Evolutionary conservation across 2,113 vertebrate species (phyloP).

Genomic region (Thryonomys swinderianus): DNA sequence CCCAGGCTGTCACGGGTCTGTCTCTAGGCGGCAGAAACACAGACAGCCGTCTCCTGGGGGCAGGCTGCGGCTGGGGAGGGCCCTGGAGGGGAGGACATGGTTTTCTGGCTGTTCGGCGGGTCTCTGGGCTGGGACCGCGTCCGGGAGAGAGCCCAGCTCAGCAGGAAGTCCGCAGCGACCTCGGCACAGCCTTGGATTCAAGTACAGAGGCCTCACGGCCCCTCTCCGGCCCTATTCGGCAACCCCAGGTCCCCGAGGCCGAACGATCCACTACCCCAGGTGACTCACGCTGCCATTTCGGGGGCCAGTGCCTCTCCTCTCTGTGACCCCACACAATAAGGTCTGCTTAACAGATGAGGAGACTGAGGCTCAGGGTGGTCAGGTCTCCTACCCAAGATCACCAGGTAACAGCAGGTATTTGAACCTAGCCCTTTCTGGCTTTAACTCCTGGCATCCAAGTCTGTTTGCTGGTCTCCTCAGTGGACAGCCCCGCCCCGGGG

Average conservation of each 20-base stretch:
- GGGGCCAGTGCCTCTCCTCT: background rate
- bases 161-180: background rate
- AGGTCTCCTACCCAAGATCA: background rate
- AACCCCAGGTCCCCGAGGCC: background rate
- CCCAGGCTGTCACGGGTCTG: background rate
- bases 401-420: background rate
- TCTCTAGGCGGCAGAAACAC: background rate
- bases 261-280: background rate
- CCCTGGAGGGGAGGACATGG: constrained; percentile 37
- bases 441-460: constrained; percentile 4
- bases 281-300: background rate
- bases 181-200: background rate
- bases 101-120: background rate
- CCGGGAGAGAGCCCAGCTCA: background rate
- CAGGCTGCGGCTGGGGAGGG: background rate
- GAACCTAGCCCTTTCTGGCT: background rate
- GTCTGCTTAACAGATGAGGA: background rate
- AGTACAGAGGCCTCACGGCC: background rate
- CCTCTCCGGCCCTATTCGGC: background rate
- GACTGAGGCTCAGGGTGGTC: background rate
- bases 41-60: background rate
- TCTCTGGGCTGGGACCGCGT: background rate
- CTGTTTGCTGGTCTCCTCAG: background rate
- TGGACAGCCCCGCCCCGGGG: background rate
- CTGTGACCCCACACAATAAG: background rate